These are phyloP conservation scores for Xenops minutus DNA, from an alignment of 2,797 vertebrate genomes.

Conservation along the genomic window DNA sequence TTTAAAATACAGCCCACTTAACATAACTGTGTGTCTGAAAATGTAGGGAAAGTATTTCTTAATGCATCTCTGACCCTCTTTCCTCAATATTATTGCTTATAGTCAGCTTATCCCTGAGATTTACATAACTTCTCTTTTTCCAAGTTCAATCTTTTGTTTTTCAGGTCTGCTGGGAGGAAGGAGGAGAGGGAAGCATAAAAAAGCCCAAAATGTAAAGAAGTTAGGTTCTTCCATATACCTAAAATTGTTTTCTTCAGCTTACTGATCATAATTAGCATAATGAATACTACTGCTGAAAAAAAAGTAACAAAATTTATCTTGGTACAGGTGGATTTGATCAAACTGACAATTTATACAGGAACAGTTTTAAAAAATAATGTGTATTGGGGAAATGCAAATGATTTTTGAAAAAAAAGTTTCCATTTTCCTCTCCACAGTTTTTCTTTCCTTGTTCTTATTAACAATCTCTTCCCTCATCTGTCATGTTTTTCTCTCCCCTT, in stretches of 20 bases:
- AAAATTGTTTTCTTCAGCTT: neutral
- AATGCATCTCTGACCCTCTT: neutral
- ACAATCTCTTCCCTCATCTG: neutral
- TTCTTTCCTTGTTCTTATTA: neutral
- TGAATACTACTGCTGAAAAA: neutral
- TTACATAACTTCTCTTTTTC: neutral
- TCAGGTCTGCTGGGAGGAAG: neutral
- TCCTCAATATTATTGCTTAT: neutral
- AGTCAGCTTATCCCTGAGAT: neutral
- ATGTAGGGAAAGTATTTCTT: neutral
- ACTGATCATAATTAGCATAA: neutral
- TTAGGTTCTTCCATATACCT: neutral
- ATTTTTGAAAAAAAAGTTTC: neutral
- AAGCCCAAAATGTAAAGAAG: accelerated
- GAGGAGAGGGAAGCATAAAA: accelerated
- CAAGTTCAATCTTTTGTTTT: neutral
- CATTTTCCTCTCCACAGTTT: neutral
- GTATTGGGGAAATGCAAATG: neutral
- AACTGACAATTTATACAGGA: neutral
- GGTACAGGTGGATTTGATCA: neutral
- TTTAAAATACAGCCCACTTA: neutral
- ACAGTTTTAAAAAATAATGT: neutral
- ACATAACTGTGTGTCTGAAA: neutral
- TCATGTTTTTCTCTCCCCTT: neutral
- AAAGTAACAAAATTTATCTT: neutral